A percentile compares a stretch with the other conserved stretches of the same genome.
These are phyloP conservation scores for Anguilla obscura DNA, from an alignment of 2,797 vertebrate species.

Conservation along the genomic window DNA sequence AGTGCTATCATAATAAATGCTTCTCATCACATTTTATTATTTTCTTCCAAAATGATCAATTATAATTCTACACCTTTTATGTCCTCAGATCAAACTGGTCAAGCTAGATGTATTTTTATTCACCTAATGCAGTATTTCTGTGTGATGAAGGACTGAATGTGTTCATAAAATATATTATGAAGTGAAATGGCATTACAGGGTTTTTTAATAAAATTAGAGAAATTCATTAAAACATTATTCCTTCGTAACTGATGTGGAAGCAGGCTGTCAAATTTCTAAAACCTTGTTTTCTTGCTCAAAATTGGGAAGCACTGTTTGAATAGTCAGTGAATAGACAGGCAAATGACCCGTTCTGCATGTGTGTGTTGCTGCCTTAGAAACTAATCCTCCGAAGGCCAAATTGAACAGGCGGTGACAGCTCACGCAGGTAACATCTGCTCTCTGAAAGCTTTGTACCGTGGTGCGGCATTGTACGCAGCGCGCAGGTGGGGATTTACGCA, in stretches of 20 bases:
- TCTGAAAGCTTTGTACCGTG: constrained; percentile 37
- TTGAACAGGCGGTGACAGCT: constrained; percentile 56
- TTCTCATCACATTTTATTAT: neutral
- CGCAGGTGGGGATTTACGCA: constrained; percentile 31
- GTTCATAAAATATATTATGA: neutral
- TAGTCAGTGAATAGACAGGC: constrained; percentile 53
- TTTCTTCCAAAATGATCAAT: neutral
- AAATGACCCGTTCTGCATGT: constrained; percentile 29
- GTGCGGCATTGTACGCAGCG: constrained; percentile 25
- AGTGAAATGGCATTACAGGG: neutral
- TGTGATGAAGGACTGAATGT: neutral
- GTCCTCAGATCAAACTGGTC: neutral
- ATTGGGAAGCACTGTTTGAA: constrained; percentile 55
- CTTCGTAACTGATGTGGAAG: neutral
- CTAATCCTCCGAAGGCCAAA: constrained; percentile 75
- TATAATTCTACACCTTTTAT: neutral
- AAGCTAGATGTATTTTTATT: neutral
- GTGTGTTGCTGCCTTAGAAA: constrained; percentile 63
- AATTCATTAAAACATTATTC: constrained; percentile 1
- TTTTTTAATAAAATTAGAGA: neutral
- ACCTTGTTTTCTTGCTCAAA: neutral
- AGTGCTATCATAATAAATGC: neutral
- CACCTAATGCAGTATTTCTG: neutral
- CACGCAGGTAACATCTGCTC: constrained; percentile 69
- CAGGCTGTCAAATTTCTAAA: neutral